A percentile compares a stretch with the other conserved stretches of the same genome.
Evolutionary conservation across 2,113 vertebrate species (phyloP).

Genomic region (Eonycteris spelaea): DNA sequence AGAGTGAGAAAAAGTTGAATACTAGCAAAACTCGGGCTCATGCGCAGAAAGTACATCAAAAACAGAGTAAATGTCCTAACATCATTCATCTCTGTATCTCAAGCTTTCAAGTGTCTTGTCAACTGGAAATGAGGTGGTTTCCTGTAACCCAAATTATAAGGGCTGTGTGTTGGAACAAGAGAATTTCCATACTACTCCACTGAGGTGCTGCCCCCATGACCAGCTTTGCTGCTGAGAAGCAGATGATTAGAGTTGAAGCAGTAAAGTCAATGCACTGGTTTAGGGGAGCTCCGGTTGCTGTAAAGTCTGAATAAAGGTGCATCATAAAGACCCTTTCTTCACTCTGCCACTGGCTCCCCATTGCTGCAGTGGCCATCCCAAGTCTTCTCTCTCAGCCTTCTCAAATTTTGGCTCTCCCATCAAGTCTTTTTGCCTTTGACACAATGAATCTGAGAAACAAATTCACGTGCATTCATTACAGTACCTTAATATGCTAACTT

Average conservation of each 20-base stretch:
- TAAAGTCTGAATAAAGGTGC: background rate
- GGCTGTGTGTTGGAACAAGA: background rate
- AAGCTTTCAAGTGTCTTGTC: background rate
- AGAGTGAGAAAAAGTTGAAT: background rate
- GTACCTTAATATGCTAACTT: background rate
- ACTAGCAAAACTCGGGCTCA: background rate
- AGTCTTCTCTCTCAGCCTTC: background rate
- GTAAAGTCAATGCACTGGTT: background rate
- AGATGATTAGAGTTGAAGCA: background rate
- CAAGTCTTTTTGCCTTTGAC: background rate
- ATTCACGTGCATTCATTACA: background rate
- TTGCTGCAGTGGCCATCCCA: background rate
- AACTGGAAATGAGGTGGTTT: background rate
- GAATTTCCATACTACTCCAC: background rate
- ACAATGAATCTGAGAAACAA: background rate
- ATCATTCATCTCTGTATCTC: background rate
- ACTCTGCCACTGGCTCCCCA: background rate
- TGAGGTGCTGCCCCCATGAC: background rate
- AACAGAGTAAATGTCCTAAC: background rate
- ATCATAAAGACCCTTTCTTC: background rate
- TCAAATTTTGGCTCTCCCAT: background rate
- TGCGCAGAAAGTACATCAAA: background rate
- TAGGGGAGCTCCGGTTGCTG: background rate
- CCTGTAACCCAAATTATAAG: fast-evolving
- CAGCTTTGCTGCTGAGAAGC: background rate